These are phyloP conservation scores for Diplosoma virens DNA, from an alignment of 23 tunicate genomes.

Conservation along the genomic window DNA sequence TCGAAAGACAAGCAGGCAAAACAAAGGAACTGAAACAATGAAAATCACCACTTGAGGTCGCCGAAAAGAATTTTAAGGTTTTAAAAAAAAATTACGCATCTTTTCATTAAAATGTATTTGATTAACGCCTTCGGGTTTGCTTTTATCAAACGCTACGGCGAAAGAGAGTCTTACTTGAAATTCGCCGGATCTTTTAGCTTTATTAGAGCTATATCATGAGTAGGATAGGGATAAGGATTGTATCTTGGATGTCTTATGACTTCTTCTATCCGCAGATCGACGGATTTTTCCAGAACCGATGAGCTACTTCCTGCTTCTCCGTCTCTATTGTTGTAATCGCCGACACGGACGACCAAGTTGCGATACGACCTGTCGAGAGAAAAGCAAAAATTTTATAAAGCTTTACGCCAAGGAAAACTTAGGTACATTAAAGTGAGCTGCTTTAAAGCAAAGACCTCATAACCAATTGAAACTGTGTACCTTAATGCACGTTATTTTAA, in stretches of 20 bases:
- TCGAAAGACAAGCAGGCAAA: constrained; percentile 15
- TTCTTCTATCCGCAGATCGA: not conserved
- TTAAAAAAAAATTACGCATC: no score
- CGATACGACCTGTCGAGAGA: not conserved
- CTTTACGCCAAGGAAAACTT: no score
- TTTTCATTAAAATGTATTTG: no score
- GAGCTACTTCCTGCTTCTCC: not conserved
- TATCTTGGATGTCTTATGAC: not conserved
- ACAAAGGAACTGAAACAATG: constrained; percentile 8
- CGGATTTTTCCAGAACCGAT: not conserved
- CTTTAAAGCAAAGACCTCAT: no score
- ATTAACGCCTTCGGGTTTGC: no score
- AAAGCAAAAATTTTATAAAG: not conserved
- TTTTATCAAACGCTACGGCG: no score
- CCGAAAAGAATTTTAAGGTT: not conserved
- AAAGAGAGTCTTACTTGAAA: constrained; percentile 4
- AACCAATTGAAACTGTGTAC: no score
- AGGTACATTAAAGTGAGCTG: no score
- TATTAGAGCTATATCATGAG: constrained; percentile 12
- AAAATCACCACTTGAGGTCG: not conserved
- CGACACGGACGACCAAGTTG: constrained; percentile 4
- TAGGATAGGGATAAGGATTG: not conserved
- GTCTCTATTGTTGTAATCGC: constrained; percentile 27
- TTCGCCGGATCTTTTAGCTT: not conserved
- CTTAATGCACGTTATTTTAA: no score